Evolutionary conservation across 2,113 vertebrate genomes (phyloP).

Genomic region (Sphaerodactylus townsendi): DNA sequence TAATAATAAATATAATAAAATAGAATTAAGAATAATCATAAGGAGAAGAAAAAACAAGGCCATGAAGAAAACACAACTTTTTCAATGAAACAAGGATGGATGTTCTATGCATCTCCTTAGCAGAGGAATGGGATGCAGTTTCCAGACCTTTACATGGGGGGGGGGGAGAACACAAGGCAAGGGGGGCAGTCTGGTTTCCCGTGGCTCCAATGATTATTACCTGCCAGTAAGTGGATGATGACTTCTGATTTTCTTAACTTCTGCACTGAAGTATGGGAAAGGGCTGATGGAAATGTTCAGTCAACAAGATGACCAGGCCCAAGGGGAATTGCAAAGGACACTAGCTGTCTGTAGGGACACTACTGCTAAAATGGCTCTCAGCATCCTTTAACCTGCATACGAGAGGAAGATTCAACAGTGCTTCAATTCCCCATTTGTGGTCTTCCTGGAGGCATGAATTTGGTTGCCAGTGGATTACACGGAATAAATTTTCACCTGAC

Average conservation of each 20-base stretch:
- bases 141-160: constrained; percentile 67
- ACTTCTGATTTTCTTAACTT: neutral
- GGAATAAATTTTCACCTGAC: too few species aligned
- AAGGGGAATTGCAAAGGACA: neutral
- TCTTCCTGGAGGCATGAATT: neutral
- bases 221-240: constrained; percentile 37
- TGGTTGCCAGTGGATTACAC: too few species aligned
- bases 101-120: constrained; percentile 76
- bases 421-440: neutral
- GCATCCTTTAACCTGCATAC: too few species aligned
- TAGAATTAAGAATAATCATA: constrained; percentile 47
- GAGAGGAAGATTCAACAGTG: neutral
- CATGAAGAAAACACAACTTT: constrained; percentile 58
- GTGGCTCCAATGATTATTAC: constrained; percentile 72
- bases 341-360: too few species aligned
- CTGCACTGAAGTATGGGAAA: rapidly evolving
- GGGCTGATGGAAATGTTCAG: neutral
- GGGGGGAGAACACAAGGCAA: constrained; percentile 64
- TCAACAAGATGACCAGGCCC: neutral
- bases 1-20: constrained; percentile 58
- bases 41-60: constrained; percentile 67
- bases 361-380: too few species aligned
- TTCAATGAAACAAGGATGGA: constrained; percentile 64
- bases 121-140: constrained; percentile 74
- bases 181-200: constrained; percentile 39